Evolutionary conservation across 2,888 invertebrate species (phyloP), one percentile per base, ranked within the genome.

Genomic region (Listrodromus nycthemerus): DNA sequence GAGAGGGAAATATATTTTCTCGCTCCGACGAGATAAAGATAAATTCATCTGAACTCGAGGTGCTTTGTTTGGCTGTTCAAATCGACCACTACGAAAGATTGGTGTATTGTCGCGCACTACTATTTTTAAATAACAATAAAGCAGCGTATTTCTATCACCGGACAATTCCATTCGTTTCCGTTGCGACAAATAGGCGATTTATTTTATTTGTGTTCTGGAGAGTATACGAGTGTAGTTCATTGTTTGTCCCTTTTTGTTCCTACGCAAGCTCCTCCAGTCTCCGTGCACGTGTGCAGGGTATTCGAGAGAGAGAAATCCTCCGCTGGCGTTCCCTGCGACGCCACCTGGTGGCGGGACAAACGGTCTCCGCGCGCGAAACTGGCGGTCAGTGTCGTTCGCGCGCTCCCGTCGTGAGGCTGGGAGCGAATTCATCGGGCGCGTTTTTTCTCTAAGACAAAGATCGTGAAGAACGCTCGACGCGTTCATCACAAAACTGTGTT

Each of bases 331-430:
- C 30, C 27, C 61, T 30, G 30, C 27, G 27, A 27, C 61, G 13
- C 61, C 61, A n/a, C 27, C 61, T 27, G 27, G 24, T 27, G 61
- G 52, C 52, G 13, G 70, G 19, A 33, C 33, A 10, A 52, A 16
- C 8, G 55, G 71, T 4, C 30, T n/a, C 27, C 61, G 61, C 45
- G 71, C 71, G 52, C 65, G 71, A 37, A 79, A 65, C 52, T 79
- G 65, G 71, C 52, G 71, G 52, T 50, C 65, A 79, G 79, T 79
- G 66, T 79, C 41, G 73, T 55, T 58, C 71, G 79, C 71, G 79
- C 79, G 79, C 71, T 79, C 65, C 45, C 1, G 66, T 65, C 41
- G 79, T 45, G 66, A 73, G 55, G 71, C 21, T 79, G 66, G 79
- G 65, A 55, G 30, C 16, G 19, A 21, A 41, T 19, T n/a, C n/a